These are phyloP conservation scores for Heliconius cydno DNA, from an alignment of 2,888 invertebrate genomes.

Conservation along the genomic window DNA sequence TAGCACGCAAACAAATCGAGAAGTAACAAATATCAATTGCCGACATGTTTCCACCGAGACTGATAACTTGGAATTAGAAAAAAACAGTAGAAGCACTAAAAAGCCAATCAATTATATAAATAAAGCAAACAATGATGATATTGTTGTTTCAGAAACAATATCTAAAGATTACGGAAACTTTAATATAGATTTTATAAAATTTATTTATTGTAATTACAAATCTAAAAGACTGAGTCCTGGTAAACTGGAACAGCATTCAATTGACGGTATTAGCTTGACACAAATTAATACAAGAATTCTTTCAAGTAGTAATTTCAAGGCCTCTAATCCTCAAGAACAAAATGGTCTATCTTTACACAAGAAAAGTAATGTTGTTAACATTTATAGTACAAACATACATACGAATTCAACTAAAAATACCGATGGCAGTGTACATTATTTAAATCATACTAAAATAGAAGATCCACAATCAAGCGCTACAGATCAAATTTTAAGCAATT, in stretches of 20 bases:
- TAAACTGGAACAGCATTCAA: constrained; percentile 62
- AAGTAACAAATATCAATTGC: constrained; percentile 3
- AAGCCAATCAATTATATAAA: neutral
- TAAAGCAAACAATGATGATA: neutral
- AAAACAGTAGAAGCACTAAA: neutral
- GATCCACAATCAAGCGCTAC: constrained; percentile 37
- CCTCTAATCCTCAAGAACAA: constrained; percentile 9
- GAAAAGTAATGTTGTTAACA: constrained; percentile 56
- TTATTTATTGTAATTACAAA: constrained; percentile 65
- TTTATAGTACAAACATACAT: constrained; percentile 58
- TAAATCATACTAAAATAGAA: constrained; percentile 29
- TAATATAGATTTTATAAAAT: constrained; percentile 59
- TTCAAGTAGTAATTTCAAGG: neutral
- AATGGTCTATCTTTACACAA: constrained; percentile 30
- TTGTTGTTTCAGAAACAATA: neutral
- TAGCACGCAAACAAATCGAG: constrained; percentile 50
- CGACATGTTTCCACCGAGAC: constrained; percentile 54
- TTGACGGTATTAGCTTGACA: constrained; percentile 41
- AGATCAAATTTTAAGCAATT: constrained; percentile 46
- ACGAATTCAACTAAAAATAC: constrained; percentile 54
- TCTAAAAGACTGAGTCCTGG: constrained; percentile 60
- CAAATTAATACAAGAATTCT: neutral
- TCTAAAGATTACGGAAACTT: constrained; percentile 56
- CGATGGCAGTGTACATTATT: constrained; percentile 31
- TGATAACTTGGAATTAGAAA: constrained; percentile 41